A percentile compares a stretch with the other conserved stretches of the same genome.
phyloP scores from a whole-genome alignment of 2,113 vertebrate species.

The Balaeniceps rex region DNA sequence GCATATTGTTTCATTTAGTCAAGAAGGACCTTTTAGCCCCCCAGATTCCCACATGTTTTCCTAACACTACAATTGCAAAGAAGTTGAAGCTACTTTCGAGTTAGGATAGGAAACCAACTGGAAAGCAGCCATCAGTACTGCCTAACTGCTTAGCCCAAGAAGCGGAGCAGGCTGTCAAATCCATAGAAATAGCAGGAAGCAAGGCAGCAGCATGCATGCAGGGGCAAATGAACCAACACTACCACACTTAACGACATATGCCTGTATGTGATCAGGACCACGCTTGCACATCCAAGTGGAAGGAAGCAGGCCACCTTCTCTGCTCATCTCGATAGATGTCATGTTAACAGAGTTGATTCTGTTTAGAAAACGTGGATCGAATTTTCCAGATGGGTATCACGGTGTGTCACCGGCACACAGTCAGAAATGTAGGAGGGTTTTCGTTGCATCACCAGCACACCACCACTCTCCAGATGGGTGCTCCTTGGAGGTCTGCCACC shows the following conservation, averaged over 20 bases:
- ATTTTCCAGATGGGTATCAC: background rate
- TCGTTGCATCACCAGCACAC: background rate
- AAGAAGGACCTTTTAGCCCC: background rate
- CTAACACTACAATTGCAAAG: background rate
- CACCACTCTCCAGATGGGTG: background rate
- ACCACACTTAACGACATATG: accelerated
- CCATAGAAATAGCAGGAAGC: background rate
- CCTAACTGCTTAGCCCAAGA: background rate
- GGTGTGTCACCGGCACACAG: background rate
- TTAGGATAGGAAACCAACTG: background rate
- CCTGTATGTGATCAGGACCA: background rate
- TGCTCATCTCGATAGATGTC: background rate
- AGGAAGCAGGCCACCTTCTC: background rate
- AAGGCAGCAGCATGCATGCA: background rate
- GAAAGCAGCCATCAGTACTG: background rate
- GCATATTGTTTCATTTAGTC: background rate
- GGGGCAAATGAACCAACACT: background rate
- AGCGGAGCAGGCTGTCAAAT: background rate
- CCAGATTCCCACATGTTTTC: background rate
- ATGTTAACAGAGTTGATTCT: background rate
- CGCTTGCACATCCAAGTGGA: accelerated
- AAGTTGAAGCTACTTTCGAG: background rate
- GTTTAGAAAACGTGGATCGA: background rate
- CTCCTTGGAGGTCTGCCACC: background rate
- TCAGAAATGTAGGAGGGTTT: background rate